phyloP scores from a whole-genome alignment of 2,797 vertebrate genomes.

The Falco columbarius region DNA sequence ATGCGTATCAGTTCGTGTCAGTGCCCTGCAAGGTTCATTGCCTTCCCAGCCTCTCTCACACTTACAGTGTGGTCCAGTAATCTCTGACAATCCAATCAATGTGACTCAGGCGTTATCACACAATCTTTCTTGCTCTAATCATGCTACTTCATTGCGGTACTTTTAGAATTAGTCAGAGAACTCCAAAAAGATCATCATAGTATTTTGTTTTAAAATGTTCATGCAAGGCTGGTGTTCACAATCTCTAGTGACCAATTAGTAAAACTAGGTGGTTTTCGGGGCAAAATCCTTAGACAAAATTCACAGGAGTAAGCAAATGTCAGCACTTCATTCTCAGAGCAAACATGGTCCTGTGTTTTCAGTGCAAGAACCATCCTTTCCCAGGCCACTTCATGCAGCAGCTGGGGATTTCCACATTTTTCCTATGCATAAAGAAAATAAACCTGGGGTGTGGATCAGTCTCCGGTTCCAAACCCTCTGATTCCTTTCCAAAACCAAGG shows the following conservation, averaged over 20 bases:
- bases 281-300: not conserved
- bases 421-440: conserved; percentile 43
- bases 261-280: not conserved
- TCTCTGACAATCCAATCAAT: not conserved
- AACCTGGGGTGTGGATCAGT: not conserved
- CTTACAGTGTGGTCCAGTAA: not conserved
- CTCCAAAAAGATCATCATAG: not conserved
- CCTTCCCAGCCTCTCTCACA: not conserved
- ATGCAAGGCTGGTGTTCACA: not conserved
- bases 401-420: conserved; percentile 56
- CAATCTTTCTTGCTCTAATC: not conserved
- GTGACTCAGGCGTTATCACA: conserved; percentile 6
- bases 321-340: not conserved
- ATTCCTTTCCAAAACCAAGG: conserved; percentile 22
- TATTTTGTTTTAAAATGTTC: not conserved
- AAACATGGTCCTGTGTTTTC: not conserved
- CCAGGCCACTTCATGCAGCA: not conserved
- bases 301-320: not conserved
- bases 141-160: not conserved
- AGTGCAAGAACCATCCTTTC: not conserved
- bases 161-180: conserved; percentile 12
- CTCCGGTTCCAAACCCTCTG: conserved; percentile 27
- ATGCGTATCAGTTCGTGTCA: not conserved
- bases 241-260: not conserved
- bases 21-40: not conserved